phyloP scores from a whole-genome alignment of 2,888 invertebrate species.

The Caenorhabditis virilis region DNA sequence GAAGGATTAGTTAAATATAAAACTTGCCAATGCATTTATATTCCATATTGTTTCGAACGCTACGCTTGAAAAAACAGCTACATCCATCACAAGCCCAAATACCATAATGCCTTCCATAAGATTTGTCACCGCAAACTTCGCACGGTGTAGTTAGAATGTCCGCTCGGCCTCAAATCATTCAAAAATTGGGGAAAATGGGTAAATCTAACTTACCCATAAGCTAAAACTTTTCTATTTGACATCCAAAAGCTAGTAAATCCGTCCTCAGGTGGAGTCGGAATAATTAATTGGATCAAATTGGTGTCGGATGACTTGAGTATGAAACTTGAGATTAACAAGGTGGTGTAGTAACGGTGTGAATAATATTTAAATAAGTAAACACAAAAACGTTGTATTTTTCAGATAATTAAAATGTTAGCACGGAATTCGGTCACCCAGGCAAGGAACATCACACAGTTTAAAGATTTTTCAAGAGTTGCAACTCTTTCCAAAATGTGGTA shows the following conservation, averaged over 20 bases:
- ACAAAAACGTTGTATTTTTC: too few species aligned
- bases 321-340: neutral
- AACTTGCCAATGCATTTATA: slow-evolving; percentile 45
- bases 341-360: too few species aligned
- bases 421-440: too few species aligned
- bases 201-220: slow-evolving; percentile 19
- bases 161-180: slow-evolving; percentile 27
- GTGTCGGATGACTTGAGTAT: slow-evolving; percentile 27
- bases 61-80: slow-evolving; percentile 86
- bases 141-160: slow-evolving; percentile 70
- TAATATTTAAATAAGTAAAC: too few species aligned
- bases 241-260: too few species aligned
- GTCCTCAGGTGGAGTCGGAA: too few species aligned
- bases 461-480: too few species aligned
- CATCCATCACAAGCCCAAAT: slow-evolving; percentile 83
- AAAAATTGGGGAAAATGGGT: neutral
- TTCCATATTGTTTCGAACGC: slow-evolving; percentile 67
- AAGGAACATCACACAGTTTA: too few species aligned
- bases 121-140: slow-evolving; percentile 79
- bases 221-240: neutral
- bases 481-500: too few species aligned
- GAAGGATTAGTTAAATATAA: neutral
- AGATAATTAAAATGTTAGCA: too few species aligned
- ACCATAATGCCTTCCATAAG: slow-evolving; percentile 81
- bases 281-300: slow-evolving; percentile 21